These are phyloP conservation scores for Pseudobourletiella spinata DNA, from an alignment of 1,140 invertebrate species.

Conservation along the genomic window DNA sequence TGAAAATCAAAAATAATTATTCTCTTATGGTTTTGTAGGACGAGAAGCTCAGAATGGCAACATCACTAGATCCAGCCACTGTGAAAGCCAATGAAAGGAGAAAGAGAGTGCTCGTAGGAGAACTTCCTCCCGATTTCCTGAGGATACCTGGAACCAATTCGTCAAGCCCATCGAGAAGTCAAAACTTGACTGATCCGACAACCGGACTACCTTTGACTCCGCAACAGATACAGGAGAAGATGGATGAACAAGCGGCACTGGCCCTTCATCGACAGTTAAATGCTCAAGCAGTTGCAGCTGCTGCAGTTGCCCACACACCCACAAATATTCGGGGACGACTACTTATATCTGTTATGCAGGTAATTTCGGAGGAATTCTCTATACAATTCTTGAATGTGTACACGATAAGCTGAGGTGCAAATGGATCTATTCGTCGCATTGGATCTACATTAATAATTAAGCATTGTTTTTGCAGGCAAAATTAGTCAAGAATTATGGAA, in stretches of 20 bases:
- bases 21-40: not conserved
- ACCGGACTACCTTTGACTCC: conserved; percentile 38
- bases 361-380: conserved; percentile 11
- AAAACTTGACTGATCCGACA: conserved; percentile 4
- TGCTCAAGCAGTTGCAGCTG: conserved; percentile 54
- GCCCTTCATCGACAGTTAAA: conserved; percentile 66
- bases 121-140: conserved; percentile 71
- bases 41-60: conserved; percentile 17
- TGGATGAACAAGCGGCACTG: conserved; percentile 69
- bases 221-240: conserved; percentile 57
- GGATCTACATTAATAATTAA: too few species aligned
- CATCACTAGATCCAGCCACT: conserved; percentile 25
- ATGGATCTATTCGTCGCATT: too few species aligned
- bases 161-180: not conserved
- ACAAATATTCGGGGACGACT: conserved; percentile 28
- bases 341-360: conserved; percentile 33
- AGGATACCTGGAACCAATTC: conserved; percentile 45
- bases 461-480: conserved; percentile 65
- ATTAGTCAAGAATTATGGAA: conserved; percentile 90
- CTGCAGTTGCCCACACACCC: conserved; percentile 37
- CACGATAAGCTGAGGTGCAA: too few species aligned
- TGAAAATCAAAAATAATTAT: not conserved
- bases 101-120: conserved; percentile 56
- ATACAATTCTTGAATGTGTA: too few species aligned
- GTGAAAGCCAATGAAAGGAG: conserved; percentile 25